Percentiles rank a stretch among this genome's conserved stretches.
phyloP scores from a whole-genome alignment of 53 echinoderm and acorn worm species.

The Hippasteria phrygiana region DNA sequence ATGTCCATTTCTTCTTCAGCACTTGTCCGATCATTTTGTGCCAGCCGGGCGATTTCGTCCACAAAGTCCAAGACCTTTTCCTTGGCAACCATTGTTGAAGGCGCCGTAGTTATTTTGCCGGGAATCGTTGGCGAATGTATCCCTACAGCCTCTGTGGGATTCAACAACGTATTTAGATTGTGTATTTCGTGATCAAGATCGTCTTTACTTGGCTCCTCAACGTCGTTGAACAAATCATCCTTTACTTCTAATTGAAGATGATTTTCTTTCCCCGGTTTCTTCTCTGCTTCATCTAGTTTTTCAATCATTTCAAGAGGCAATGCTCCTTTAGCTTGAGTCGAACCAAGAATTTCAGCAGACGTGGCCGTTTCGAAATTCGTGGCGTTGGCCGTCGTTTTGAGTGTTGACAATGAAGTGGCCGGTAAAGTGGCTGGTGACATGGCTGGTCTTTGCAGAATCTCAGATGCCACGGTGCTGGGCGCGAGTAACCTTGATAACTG shows the following conservation, averaged over 20 bases:
- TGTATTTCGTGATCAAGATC: constrained; percentile 3
- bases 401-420: neutral
- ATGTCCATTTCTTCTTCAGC: neutral
- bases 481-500: neutral
- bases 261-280: neutral
- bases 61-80: neutral
- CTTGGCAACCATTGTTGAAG: neutral
- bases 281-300: neutral
- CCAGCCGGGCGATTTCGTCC: neutral
- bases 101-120: neutral
- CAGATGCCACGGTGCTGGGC: neutral
- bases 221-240: neutral
- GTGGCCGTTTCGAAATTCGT: neutral
- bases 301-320: neutral
- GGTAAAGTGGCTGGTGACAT: neutral
- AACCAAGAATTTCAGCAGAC: too few relatives aligned
- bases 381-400: too few relatives aligned
- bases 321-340: neutral
- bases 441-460: neutral
- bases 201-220: constrained; percentile 1
- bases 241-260: constrained; percentile 4
- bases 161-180: constrained; percentile 12
- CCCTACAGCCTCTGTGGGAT: neutral
- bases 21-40: neutral
- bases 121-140: neutral